These are phyloP conservation scores for Balanococcus diminutus DNA, from an alignment of 2,888 invertebrate genomes.

Conservation along the genomic window DNA sequence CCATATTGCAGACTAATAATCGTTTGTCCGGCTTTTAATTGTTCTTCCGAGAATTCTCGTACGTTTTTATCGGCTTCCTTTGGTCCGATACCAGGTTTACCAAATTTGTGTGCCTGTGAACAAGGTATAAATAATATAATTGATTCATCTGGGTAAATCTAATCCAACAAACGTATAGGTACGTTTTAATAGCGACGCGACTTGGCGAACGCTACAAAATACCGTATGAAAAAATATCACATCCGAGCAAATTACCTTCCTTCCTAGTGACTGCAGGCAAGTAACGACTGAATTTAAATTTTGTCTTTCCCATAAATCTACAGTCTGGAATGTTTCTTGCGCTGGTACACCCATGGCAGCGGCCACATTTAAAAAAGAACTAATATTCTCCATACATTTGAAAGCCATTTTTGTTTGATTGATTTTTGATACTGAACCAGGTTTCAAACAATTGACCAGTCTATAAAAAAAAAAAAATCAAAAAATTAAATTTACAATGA, in stretches of 20 bases:
- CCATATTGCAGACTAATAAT: constrained; percentile 96
- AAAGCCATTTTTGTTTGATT: constrained; percentile 91
- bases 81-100: constrained; percentile 90
- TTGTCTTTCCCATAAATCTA: constrained; percentile 95
- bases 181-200: background rate
- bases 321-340: constrained; percentile 95
- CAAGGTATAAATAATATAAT: background rate
- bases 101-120: constrained; percentile 76
- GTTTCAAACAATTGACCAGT: constrained; percentile 83
- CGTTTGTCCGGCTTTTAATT: constrained; percentile 87
- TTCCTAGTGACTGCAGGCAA: constrained; percentile 90
- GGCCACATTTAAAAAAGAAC: constrained; percentile 86
- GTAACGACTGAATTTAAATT: constrained; percentile 96
- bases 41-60: constrained; percentile 91
- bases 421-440: constrained; percentile 87
- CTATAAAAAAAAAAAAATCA: constrained; percentile 62
- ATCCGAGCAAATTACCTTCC: constrained; percentile 72
- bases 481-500: background rate
- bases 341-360: constrained; percentile 87
- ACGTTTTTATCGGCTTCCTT: constrained; percentile 96
- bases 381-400: constrained; percentile 99
- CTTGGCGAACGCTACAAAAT: background rate
- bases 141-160: background rate
- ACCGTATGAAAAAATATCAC: background rate
- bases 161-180: too few species aligned